phyloP scores from a whole-genome alignment of 2,797 vertebrate genomes.

The Bryconaethiops microstoma region DNA sequence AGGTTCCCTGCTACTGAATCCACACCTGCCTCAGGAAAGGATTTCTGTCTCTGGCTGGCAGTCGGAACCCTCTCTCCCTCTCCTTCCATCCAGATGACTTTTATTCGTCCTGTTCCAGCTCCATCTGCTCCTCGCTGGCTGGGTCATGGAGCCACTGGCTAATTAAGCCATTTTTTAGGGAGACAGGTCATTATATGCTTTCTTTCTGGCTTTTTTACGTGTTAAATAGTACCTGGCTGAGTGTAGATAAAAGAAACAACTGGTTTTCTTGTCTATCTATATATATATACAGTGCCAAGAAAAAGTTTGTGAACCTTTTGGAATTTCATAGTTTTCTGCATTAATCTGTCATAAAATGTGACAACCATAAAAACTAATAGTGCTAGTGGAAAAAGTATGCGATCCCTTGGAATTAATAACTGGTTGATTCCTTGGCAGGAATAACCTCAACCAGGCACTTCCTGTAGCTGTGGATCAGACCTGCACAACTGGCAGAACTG shows the following conservation, averaged over 20 bases:
- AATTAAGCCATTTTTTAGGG: constrained; percentile 60
- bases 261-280: constrained; percentile 30
- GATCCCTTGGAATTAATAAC: too few species aligned
- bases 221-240: constrained; percentile 49
- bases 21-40: constrained; percentile 33
- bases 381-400: too few species aligned
- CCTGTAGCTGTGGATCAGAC: too few species aligned
- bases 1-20: constrained; percentile 33
- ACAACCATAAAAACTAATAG: too few species aligned
- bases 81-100: constrained; percentile 46
- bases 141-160: constrained; percentile 47
- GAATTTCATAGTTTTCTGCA: too few species aligned
- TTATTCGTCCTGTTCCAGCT: constrained; percentile 56
- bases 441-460: too few species aligned
- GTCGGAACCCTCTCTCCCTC: constrained; percentile 21
- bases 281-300: too few species aligned
- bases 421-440: too few species aligned
- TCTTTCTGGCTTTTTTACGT: constrained; percentile 36
- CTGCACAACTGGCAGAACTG: too few species aligned
- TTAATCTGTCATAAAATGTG: constrained; percentile 7
- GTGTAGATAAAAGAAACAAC: constrained; percentile 47
- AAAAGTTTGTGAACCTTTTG: too few species aligned
- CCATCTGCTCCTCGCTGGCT: constrained; percentile 52
- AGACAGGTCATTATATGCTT: constrained; percentile 51
- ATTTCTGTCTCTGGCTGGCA: constrained; percentile 26